A percentile compares a stretch with the other conserved stretches of the same genome.
These are phyloP conservation scores for Cynoglossus semilaevis DNA, from an alignment of 2,113 vertebrate genomes.

Conservation along the genomic window DNA sequence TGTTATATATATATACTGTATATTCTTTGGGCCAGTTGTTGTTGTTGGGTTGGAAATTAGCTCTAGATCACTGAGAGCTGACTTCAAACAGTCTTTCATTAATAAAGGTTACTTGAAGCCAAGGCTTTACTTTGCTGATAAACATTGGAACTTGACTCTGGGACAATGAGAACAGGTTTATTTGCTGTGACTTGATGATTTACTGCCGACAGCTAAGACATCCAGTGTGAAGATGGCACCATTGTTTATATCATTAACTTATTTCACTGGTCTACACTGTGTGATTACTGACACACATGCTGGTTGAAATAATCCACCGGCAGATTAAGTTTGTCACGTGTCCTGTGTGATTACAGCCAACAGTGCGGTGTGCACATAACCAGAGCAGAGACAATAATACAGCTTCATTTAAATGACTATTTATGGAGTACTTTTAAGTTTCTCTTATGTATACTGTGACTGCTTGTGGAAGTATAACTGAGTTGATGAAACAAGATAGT, in stretches of 20 bases:
- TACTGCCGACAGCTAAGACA: background rate
- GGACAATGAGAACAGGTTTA: background rate
- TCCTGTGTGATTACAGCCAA: background rate
- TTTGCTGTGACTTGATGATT: background rate
- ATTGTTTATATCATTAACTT: background rate
- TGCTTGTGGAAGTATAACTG: too few relatives aligned
- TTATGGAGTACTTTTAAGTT: too few relatives aligned
- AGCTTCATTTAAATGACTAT: background rate
- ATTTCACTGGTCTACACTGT: background rate
- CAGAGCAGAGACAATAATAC: background rate
- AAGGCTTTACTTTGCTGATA: too few relatives aligned
- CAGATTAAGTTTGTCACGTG: background rate
- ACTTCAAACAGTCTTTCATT: too few relatives aligned
- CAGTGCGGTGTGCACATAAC: background rate
- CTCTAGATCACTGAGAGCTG: too few relatives aligned
- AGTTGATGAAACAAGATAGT: too few relatives aligned
- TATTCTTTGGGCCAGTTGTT: too few relatives aligned
- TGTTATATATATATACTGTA: too few relatives aligned
- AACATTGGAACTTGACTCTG: too few relatives aligned
- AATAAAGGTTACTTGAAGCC: too few relatives aligned
- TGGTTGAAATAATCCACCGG: background rate
- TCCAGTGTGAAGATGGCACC: background rate
- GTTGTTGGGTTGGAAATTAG: too few relatives aligned
- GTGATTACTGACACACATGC: background rate
- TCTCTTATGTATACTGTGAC: too few relatives aligned